Evolutionary conservation across 2,113 vertebrate species (phyloP).

Genomic region (Daboia siamensis): DNA sequence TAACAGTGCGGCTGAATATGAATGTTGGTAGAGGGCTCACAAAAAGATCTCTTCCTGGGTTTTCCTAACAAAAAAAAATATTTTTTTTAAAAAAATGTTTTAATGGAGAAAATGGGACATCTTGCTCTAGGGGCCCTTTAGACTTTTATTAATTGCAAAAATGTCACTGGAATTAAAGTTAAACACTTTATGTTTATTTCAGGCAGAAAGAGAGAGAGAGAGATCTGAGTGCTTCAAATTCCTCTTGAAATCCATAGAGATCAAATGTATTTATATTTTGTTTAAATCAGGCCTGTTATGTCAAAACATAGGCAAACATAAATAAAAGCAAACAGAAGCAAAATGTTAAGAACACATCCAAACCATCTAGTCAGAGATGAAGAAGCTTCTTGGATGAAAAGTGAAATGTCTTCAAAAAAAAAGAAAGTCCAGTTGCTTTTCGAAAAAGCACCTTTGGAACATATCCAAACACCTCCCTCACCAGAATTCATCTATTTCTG

Average conservation of each 20-base stretch:
- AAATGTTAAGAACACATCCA: neutral
- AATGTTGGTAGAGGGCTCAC: neutral
- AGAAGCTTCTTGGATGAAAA: too few relatives aligned
- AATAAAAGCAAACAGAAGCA: neutral
- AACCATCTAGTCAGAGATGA: neutral
- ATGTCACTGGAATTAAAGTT: neutral
- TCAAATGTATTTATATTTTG: neutral
- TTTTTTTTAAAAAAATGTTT: neutral
- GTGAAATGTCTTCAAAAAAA: too few relatives aligned
- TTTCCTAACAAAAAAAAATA: neutral
- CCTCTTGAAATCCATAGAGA: neutral
- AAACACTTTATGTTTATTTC: neutral
- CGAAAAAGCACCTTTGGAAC: too few relatives aligned
- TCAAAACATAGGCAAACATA: neutral
- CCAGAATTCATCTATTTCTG: neutral
- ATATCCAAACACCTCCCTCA: neutral
- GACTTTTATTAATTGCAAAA: neutral
- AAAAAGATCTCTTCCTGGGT: neutral
- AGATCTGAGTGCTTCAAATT: neutral
- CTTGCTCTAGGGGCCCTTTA: neutral
- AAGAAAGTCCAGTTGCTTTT: too few relatives aligned
- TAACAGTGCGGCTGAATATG: neutral
- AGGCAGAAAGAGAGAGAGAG: neutral
- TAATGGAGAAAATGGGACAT: neutral
- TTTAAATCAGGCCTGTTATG: neutral